phyloP scores from a whole-genome alignment of 2,113 vertebrate genomes.

The Rhabdornis inornatus region DNA sequence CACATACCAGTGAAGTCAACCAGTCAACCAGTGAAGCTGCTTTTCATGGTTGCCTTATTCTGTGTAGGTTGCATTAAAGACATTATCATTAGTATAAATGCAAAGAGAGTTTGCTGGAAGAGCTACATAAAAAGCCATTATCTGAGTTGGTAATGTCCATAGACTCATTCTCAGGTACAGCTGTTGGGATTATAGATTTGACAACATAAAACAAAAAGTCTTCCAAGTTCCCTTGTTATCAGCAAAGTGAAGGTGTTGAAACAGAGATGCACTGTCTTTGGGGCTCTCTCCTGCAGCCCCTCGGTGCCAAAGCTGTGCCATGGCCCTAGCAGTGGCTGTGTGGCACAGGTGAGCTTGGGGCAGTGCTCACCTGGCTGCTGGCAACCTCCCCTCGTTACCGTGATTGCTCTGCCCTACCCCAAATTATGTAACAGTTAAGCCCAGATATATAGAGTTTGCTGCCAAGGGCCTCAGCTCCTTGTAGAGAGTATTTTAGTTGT shows the following conservation, averaged over 20 bases:
- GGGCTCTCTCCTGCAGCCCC: not conserved
- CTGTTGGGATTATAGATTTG: not conserved
- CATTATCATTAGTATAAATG: not conserved
- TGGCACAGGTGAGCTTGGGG: not conserved
- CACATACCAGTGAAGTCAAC: not conserved
- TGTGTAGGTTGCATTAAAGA: not conserved
- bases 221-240: not conserved
- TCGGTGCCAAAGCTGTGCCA: rapidly evolving
- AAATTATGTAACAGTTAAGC: not conserved
- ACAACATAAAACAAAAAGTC: not conserved
- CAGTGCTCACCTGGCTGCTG: not conserved
- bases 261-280: not conserved
- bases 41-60: not conserved
- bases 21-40: not conserved
- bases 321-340: not conserved
- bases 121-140: not conserved
- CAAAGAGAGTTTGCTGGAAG: not conserved
- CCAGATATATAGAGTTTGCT: not conserved
- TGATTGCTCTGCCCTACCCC: not conserved
- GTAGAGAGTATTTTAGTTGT: slow-evolving; percentile 3
- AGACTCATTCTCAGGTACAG: not conserved
- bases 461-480: slow-evolving; percentile 2
- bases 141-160: not conserved
- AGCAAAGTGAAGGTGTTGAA: not conserved
- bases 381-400: not conserved